Base-by-base conservation (phyloP, 2,113 vertebrate species). In the Corydoras maculifer region DNA sequence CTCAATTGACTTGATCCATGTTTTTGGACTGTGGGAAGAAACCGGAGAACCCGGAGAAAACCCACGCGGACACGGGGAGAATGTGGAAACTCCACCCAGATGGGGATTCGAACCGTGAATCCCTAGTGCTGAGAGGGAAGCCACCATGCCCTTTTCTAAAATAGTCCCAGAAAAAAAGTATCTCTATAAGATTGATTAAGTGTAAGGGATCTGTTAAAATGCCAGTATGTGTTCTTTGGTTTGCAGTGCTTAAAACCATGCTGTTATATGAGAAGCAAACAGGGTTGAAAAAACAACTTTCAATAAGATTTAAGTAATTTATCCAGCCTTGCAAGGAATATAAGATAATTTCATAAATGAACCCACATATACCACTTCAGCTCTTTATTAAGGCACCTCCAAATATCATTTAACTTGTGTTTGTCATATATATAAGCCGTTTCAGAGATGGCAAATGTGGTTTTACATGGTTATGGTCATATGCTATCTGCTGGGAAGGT, bases 151-250 rank as follows among this genome's bases (percentile, higher is more conserved):
- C 58, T 2, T 70, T 35, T 43, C 29, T 29, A n/a, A n/a, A 51
- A 5, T 59, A 30, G 2, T 12, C n/a, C 43, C 54, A 66, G n/a
- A 61, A 70, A 18, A 49, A 65, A 54, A 4, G 50, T 30, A 30
- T 70, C 54, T 25, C 7, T 51, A 65, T 69, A 75, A 59, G 50
- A 1, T 7, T 50, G 55, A 12, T 75, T 55, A 58, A 64, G 8
- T 30, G 64, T 11, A 10, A 59, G 57, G 35, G 6, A 9, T 1
- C 25, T 51, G 43, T 69, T 75, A 15, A 69, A 65, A 43, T n/a
- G n/a, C n/a, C n/a, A n/a, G n/a, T n/a, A n/a, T n/a, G n/a, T n/a
- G n/a, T n/a, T n/a, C n/a, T n/a, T 48, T 61, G 5, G 29, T 35
- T 8, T 35, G n/a, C n/a, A 3, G 18, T 9, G 0, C 4, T 68